Percentiles rank a stretch among this genome's conserved stretches.
Evolutionary conservation across 2,888 invertebrate species (phyloP).

Genomic region (Neoascia interrupta): DNA sequence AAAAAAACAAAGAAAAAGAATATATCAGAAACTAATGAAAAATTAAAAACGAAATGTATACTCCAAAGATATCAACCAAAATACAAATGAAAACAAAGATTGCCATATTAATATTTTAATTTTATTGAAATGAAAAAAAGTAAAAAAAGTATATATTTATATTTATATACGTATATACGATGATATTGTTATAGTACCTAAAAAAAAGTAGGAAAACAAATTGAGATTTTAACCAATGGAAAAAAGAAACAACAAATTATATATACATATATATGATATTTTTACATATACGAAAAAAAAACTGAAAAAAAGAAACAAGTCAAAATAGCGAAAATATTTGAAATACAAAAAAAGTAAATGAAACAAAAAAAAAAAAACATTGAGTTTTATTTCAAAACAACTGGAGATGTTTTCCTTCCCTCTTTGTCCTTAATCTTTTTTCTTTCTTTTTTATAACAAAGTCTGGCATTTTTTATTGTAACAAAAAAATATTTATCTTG

Average conservation of each 20-base stretch:
- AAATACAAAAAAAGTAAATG: slow-evolving; percentile 70
- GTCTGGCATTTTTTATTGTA: not conserved
- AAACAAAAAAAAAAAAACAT: slow-evolving; percentile 72
- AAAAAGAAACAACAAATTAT: slow-evolving; percentile 54
- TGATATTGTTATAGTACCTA: slow-evolving; percentile 79
- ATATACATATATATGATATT: slow-evolving; percentile 68
- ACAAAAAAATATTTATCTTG: not conserved
- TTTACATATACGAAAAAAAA: slow-evolving; percentile 66
- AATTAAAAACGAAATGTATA: slow-evolving; percentile 74
- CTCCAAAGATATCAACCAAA: slow-evolving; percentile 80
- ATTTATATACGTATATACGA: slow-evolving; percentile 75
- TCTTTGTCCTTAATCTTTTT: not conserved
- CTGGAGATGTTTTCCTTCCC: not conserved
- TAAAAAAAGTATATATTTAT: slow-evolving; percentile 71
- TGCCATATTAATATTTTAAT: slow-evolving; percentile 68
- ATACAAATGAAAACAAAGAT: slow-evolving; percentile 70
- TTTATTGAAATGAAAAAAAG: slow-evolving; percentile 65
- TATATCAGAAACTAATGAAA: slow-evolving; percentile 57
- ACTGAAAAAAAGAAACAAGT: slow-evolving; percentile 48
- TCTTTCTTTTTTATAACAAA: not conserved
- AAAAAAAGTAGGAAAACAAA: slow-evolving; percentile 70
- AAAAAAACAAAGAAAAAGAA: slow-evolving; percentile 64
- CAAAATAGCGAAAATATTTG: slow-evolving; percentile 65
- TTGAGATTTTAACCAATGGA: slow-evolving; percentile 40
- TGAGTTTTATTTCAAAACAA: slow-evolving; percentile 57